Evolutionary conservation across 2,888 invertebrate species (phyloP).

Genomic region (Branchellion lobata): DNA sequence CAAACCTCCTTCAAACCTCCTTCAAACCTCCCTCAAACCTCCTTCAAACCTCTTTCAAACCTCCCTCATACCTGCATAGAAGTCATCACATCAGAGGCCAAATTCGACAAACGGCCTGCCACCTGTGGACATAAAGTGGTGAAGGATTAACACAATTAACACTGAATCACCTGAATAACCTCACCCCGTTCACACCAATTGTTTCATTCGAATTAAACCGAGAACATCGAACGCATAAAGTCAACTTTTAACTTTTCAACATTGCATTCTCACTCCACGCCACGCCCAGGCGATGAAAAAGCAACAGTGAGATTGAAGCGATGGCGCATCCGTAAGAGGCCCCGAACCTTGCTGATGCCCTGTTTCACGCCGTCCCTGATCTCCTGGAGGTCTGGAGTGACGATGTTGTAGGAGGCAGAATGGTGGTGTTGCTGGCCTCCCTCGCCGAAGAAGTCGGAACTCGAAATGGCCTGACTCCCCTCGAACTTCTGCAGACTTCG

Average conservation of each 20-base stretch:
- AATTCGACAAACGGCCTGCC: constrained; percentile 88
- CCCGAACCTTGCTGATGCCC: constrained; percentile 73
- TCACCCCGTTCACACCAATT: too few relatives aligned
- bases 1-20: too few relatives aligned
- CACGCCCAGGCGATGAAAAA: too few relatives aligned
- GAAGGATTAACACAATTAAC: too few relatives aligned
- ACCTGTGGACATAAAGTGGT: constrained; percentile 70
- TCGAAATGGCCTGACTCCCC: constrained; percentile 91
- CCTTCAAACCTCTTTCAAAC: too few relatives aligned
- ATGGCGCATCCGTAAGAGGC: neutral
- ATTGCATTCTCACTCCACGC: neutral
- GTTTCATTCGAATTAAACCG: too few relatives aligned
- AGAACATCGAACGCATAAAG: too few relatives aligned
- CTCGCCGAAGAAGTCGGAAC: constrained; percentile 85
- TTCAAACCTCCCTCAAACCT: too few relatives aligned
- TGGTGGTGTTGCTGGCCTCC: constrained; percentile 63
- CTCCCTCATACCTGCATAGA: constrained; percentile 76
- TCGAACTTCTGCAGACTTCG: constrained; percentile 76
- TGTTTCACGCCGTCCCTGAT: constrained; percentile 94
- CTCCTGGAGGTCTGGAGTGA: constrained; percentile 80
- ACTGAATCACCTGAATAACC: too few relatives aligned
- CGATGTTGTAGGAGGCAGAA: constrained; percentile 40
- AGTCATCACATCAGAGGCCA: constrained; percentile 90
- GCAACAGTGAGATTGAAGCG: too few relatives aligned
- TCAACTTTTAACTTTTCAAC: neutral